Evolutionary conservation across 2,113 vertebrate species (phyloP).

Genomic region (Microtus pennsylvanicus): DNA sequence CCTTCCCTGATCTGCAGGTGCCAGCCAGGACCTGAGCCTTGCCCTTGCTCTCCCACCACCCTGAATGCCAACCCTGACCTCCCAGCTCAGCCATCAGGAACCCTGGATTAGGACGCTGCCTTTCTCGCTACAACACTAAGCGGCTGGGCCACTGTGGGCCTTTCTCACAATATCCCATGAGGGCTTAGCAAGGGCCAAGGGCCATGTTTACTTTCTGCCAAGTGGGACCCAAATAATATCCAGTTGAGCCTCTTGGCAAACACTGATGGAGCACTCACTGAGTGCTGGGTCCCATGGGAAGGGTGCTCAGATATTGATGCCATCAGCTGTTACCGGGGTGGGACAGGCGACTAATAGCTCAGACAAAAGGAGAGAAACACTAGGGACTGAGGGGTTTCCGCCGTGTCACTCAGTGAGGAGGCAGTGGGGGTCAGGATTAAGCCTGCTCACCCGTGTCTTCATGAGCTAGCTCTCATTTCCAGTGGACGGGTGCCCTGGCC

Average conservation of each 20-base stretch:
- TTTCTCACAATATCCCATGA: background rate
- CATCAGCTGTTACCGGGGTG: accelerated
- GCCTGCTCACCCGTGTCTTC: background rate
- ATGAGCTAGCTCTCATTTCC: background rate
- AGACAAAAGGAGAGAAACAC: background rate
- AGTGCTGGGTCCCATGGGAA: accelerated
- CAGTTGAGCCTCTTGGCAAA: background rate
- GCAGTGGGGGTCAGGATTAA: background rate
- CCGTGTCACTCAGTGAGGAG: background rate
- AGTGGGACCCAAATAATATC: background rate
- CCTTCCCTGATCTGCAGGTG: background rate
- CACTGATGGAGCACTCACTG: background rate
- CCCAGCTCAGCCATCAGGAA: background rate
- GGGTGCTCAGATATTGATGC: background rate
- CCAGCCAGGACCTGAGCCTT: background rate
- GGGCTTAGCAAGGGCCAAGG: background rate
- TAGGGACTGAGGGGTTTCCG: accelerated
- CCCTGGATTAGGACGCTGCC: background rate
- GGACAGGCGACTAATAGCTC: accelerated
- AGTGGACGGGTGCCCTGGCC: no score
- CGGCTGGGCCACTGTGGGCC: accelerated
- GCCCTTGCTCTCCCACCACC: background rate
- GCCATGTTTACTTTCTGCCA: background rate
- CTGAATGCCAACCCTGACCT: background rate
- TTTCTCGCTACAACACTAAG: background rate